These are phyloP conservation scores for Petaurus breviceps DNA, from an alignment of 2,113 vertebrate species.

Conservation along the genomic window DNA sequence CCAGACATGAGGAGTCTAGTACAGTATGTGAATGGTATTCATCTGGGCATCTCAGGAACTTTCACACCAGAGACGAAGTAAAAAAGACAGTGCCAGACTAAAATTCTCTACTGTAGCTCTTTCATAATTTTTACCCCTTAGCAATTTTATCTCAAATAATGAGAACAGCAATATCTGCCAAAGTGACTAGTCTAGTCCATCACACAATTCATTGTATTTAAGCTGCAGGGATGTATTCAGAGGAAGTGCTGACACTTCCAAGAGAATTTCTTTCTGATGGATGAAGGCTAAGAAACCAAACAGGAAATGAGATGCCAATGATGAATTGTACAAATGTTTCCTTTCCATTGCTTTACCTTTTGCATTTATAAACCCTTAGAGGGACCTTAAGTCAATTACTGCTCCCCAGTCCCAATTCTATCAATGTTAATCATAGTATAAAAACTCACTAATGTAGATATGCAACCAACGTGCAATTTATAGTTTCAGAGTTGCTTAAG, in stretches of 20 bases:
- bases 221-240: neutral
- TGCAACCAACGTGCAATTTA: neutral
- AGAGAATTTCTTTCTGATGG: neutral
- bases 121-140: no score
- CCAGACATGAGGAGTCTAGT: neutral
- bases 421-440: neutral
- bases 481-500: neutral
- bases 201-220: neutral
- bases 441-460: neutral
- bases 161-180: neutral
- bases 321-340: neutral
- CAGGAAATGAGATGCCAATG: neutral
- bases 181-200: neutral
- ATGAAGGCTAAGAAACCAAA: neutral
- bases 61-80: neutral
- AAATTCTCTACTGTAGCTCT: neutral
- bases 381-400: no score
- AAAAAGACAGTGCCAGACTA: slow-evolving; percentile 1
- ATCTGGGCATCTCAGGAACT: neutral
- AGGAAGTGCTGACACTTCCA: neutral
- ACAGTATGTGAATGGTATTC: neutral
- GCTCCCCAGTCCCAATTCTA: neutral
- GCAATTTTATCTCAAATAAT: neutral
- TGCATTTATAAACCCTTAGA: neutral
- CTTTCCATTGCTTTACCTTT: neutral